Percentiles rank a stretch among this genome's conserved stretches.
phyloP scores from a whole-genome alignment of 2,113 vertebrate genomes.

The Sterrhoptilus dennistouni region DNA sequence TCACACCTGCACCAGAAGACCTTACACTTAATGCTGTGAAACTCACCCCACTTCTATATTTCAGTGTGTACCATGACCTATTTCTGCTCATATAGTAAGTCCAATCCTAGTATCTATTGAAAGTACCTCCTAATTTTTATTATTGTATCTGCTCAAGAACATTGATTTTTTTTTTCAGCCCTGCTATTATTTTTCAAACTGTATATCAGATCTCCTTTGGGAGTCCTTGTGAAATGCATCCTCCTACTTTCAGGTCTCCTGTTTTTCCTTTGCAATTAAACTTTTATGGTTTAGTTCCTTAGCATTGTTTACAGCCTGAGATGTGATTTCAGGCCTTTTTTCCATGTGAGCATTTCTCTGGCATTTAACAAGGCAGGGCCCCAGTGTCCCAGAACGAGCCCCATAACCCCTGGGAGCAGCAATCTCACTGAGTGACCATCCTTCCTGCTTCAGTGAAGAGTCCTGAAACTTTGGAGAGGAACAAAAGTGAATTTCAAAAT shows the following conservation, averaged over 20 bases:
- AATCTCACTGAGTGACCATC: neutral
- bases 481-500: neutral
- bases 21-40: neutral
- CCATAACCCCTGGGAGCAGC: neutral
- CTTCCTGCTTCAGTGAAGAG: neutral
- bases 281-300: neutral
- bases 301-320: neutral
- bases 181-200: constrained; percentile 10
- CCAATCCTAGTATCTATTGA: neutral
- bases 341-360: neutral
- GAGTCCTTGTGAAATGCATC: neutral
- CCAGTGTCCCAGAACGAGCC: neutral
- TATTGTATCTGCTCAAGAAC: neutral
- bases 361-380: neutral
- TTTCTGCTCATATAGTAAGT: neutral
- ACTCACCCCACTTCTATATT: neutral
- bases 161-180: neutral
- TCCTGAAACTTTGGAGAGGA: neutral
- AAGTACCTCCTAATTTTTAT: neutral
- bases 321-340: neutral
- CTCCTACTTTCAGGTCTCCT: neutral
- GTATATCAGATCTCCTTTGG: neutral
- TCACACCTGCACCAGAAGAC: neutral
- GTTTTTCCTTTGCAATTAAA: constrained; percentile 2
- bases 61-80: neutral